phyloP scores from a whole-genome alignment of 1,140 invertebrate genomes.

The Solenopsis invicta region DNA sequence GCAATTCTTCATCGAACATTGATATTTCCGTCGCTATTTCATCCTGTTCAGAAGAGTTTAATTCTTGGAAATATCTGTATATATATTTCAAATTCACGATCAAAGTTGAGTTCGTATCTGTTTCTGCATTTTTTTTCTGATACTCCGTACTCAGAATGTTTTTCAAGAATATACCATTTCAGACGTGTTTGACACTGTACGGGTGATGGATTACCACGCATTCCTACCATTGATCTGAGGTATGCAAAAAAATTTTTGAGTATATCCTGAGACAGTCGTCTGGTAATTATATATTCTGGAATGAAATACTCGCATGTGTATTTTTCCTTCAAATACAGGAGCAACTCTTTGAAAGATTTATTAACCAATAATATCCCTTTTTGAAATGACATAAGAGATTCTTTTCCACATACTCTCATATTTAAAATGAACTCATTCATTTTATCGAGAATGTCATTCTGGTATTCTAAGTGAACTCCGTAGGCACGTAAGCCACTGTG shows the following conservation, averaged over 20 bases:
- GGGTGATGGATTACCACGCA: background rate
- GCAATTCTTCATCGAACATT: background rate
- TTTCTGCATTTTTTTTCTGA: background rate
- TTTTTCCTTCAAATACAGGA: background rate
- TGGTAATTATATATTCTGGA: background rate
- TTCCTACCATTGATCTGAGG: background rate
- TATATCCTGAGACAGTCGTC: background rate
- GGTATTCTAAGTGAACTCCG: background rate
- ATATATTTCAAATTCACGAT: background rate
- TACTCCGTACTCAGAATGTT: background rate
- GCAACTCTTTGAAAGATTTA: background rate
- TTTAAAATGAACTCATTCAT: background rate
- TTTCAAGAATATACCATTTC: background rate
- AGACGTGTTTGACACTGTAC: background rate
- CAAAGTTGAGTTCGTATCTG: background rate
- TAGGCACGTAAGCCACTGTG: background rate
- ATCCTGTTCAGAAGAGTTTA: background rate
- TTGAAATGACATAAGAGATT: background rate
- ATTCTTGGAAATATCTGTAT: background rate
- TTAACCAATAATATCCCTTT: background rate
- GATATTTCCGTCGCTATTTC: background rate
- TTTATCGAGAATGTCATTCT: background rate
- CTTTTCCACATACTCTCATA: background rate
- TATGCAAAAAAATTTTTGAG: background rate
- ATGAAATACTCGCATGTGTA: background rate